phyloP scores from a whole-genome alignment of 2,888 invertebrate genomes.

The Aspidiotus destructor region DNA sequence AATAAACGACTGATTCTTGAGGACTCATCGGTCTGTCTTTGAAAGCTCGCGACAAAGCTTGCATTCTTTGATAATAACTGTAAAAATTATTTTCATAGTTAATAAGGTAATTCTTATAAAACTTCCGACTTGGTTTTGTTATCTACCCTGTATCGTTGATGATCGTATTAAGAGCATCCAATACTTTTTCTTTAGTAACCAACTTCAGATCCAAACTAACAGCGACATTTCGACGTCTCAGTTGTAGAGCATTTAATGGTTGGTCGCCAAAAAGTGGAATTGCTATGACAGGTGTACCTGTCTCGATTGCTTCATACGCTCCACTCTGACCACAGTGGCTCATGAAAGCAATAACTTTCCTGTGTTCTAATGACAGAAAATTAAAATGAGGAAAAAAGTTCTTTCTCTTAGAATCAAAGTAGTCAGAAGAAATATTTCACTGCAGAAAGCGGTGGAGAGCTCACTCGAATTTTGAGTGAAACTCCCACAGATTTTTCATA shows the following conservation, averaged over 20 bases:
- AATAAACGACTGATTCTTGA: too few relatives aligned
- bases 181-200: background rate
- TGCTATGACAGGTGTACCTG: slow-evolving; percentile 7
- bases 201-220: background rate
- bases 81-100: too few relatives aligned
- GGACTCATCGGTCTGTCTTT: too few relatives aligned
- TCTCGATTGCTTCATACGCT: slow-evolving; percentile 19
- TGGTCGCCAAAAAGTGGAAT: slow-evolving; percentile 12
- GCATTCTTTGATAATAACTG: too few relatives aligned
- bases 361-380: background rate
- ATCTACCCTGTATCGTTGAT: slow-evolving; percentile 1
- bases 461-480: background rate
- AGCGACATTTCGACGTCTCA: background rate
- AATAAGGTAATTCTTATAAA: too few relatives aligned
- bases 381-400: too few relatives aligned
- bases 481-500: background rate
- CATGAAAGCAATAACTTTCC: slow-evolving; percentile 12
- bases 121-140: too few relatives aligned
- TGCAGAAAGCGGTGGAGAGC: too few relatives aligned
- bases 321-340: slow-evolving; percentile 20
- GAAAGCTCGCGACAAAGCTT: too few relatives aligned
- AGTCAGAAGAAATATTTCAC: too few relatives aligned
- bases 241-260: background rate
- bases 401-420: too few relatives aligned
- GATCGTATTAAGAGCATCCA: slow-evolving; percentile 6